Conservation (phyloP, 2,113 vertebrate species). For the Cyphomyrus plagiostoma region DNA sequence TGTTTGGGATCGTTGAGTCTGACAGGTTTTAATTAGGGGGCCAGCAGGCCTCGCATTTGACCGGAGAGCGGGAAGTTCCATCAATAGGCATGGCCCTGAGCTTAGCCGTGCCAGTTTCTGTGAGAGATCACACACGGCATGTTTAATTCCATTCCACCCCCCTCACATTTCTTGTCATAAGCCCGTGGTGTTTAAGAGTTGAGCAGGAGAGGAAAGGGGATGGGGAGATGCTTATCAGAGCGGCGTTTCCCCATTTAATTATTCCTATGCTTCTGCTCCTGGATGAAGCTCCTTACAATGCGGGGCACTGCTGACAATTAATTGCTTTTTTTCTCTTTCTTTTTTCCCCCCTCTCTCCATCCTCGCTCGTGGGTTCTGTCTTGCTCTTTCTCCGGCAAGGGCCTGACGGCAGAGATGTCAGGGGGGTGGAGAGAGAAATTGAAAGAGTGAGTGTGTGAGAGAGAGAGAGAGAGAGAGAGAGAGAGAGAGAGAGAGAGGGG, state of each 20-base stretch:
- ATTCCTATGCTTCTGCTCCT: slow-evolving; percentile 33
- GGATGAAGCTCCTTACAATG: slow-evolving; percentile 34
- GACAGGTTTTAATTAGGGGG: slow-evolving; percentile 25
- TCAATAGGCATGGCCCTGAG: neutral
- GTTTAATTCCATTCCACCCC: neutral
- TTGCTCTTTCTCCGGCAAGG: neutral
- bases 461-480: neutral
- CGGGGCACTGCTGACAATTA: slow-evolving; percentile 31
- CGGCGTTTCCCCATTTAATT: slow-evolving; percentile 34
- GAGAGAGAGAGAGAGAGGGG: neutral
- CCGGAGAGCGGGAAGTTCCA: neutral
- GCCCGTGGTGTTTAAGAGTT: neutral
- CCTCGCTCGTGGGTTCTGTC: slow-evolving; percentile 1
- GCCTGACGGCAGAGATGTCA: neutral
- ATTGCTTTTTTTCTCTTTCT: slow-evolving; percentile 27
- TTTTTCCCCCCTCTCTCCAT: slow-evolving; percentile 11
- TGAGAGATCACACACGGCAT: neutral
- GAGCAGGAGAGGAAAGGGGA: slow-evolving; percentile 3
- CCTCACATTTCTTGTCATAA: neutral
- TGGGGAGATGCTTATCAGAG: slow-evolving; percentile 30
- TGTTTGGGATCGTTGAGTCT: neutral
- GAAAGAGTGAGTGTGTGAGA: neutral
- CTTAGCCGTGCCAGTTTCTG: neutral
- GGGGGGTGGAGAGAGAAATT: neutral
- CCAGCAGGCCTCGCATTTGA: neutral